phyloP scores from a whole-genome alignment of 2,888 invertebrate species.

The Dicycla oo region DNA sequence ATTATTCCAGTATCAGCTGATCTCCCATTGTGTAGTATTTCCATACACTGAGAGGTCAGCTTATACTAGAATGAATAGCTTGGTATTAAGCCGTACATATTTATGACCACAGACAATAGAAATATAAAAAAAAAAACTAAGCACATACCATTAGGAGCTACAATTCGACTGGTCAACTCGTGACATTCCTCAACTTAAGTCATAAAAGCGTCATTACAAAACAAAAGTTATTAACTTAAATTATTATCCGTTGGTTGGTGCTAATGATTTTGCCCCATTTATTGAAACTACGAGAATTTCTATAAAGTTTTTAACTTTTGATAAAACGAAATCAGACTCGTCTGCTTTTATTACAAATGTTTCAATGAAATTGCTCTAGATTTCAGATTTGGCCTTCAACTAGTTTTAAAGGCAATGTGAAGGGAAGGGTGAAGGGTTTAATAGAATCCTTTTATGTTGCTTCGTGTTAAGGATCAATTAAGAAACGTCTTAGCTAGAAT shows the following conservation, averaged over 20 bases:
- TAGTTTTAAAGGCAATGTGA: neutral
- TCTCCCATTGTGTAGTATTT: too few relatives aligned
- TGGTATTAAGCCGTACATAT: too few relatives aligned
- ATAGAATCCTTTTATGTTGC: conserved; percentile 3
- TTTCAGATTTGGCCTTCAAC: neutral
- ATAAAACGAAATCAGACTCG: neutral
- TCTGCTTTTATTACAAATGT: conserved; percentile 3
- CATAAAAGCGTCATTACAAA: neutral
- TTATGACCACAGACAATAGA: too few relatives aligned
- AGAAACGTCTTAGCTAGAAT: neutral
- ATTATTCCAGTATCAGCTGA: too few relatives aligned
- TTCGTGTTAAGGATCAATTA: conserved; percentile 4
- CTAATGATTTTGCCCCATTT: neutral
- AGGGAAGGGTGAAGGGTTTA: neutral
- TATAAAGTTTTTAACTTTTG: neutral
- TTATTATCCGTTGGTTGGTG: conserved; percentile 1
- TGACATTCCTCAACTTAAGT: neutral
- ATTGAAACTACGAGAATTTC: conserved; percentile 13
- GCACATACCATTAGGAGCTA: neutral
- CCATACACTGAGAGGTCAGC: too few relatives aligned
- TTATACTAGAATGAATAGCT: too few relatives aligned
- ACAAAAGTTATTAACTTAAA: conserved; percentile 11
- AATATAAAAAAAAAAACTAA: too few relatives aligned
- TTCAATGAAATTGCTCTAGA: conserved; percentile 1
- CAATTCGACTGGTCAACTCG: too few relatives aligned